phyloP scores from a whole-genome alignment of 2,113 vertebrate genomes.

The Thinocorus orbignyianus region DNA sequence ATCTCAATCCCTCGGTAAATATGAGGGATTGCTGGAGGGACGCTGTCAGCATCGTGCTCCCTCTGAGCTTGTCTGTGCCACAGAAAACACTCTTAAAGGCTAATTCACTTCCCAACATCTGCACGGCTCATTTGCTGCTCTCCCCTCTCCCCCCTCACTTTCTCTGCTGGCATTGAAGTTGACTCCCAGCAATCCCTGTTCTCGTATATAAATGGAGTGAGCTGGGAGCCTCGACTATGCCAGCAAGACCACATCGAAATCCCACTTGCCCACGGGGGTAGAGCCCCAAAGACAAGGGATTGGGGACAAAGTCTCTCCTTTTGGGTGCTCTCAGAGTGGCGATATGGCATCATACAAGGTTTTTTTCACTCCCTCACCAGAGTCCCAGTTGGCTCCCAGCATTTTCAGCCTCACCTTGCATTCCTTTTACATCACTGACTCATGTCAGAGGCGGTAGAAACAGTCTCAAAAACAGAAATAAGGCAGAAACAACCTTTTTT shows the following conservation, averaged over 20 bases:
- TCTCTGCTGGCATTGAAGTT: background rate
- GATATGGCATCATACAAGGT: fast-evolving
- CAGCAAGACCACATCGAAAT: background rate
- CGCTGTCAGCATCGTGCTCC: constrained; percentile 28
- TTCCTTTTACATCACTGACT: background rate
- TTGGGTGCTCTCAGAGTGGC: background rate
- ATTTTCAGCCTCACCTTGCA: background rate
- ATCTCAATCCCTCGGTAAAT: constrained; percentile 53
- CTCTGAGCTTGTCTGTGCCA: background rate
- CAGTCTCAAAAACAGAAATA: background rate
- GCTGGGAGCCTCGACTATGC: background rate
- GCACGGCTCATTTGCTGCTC: constrained; percentile 54
- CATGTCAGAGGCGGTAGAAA: background rate
- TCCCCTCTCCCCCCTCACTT: background rate
- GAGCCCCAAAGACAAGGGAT: fast-evolving
- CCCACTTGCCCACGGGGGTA: fast-evolving
- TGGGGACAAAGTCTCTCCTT: fast-evolving
- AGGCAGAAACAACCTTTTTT: background rate
- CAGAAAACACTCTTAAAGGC: constrained; percentile 25
- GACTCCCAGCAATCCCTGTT: constrained; percentile 19
- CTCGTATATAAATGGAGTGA: background rate
- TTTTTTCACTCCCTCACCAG: background rate
- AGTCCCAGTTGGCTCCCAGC: background rate
- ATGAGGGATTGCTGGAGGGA: constrained; percentile 54
- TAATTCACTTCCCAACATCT: constrained; percentile 55